These are phyloP conservation scores for Chelon auratus DNA, from an alignment of 2,797 vertebrate genomes.

Conservation along the genomic window DNA sequence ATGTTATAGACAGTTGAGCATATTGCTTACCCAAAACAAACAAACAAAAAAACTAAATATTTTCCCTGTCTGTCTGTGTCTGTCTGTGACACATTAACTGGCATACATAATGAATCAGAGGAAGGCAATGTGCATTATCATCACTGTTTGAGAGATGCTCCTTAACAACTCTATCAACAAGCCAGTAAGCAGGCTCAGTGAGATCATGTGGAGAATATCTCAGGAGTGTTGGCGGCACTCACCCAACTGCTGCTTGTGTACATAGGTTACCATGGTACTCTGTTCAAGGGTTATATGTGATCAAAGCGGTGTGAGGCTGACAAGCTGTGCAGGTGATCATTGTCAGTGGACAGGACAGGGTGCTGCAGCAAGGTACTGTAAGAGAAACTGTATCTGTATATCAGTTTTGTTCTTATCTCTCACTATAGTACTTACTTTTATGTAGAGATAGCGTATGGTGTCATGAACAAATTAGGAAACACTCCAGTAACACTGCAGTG, in stretches of 20 bases:
- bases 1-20: slow-evolving; percentile 30
- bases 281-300: slow-evolving; percentile 58
- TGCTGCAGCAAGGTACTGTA: slow-evolving; percentile 52
- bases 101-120: slow-evolving; percentile 12
- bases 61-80: not conserved
- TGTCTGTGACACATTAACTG: not conserved
- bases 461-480: not conserved
- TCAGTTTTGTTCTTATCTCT: not conserved
- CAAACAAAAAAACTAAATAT: not conserved
- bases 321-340: slow-evolving; percentile 28
- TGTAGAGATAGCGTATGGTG: not conserved
- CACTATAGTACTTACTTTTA: not conserved
- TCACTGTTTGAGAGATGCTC: slow-evolving; percentile 32
- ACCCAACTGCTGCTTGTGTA: slow-evolving; percentile 68
- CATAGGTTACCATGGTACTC: slow-evolving; percentile 75
- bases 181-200: slow-evolving; percentile 49
- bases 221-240: slow-evolving; percentile 63
- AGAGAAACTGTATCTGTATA: not conserved
- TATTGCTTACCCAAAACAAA: slow-evolving; percentile 10
- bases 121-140: slow-evolving; percentile 6
- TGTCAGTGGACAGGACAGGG: slow-evolving; percentile 31
- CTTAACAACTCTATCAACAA: slow-evolving; percentile 54
- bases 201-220: slow-evolving; percentile 68
- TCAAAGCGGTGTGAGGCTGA: slow-evolving; percentile 53
- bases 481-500: slow-evolving; percentile 24